Conservation (phyloP, 2,888 invertebrate genomes). For the Odontothrips loti region DNA sequence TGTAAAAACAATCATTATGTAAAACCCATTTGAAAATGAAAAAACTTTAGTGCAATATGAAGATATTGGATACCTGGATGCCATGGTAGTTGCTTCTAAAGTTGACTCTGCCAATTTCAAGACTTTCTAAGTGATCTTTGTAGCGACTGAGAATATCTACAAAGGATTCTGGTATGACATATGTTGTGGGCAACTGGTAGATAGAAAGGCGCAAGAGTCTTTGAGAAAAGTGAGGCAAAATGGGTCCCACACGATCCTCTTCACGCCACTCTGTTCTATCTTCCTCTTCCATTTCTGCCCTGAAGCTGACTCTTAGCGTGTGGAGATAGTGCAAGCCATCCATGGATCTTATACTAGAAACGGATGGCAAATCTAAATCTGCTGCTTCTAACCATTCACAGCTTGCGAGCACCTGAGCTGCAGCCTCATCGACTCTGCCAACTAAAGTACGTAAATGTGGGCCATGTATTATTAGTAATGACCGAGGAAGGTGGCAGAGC, state of each 20-base stretch:
- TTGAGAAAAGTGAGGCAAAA: background rate
- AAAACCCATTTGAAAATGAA: background rate
- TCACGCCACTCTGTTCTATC: background rate
- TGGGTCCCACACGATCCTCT: background rate
- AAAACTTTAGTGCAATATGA: too few species aligned
- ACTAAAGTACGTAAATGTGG: conserved; percentile 9
- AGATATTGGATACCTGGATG: background rate
- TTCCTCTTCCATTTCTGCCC: background rate
- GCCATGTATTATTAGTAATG: background rate
- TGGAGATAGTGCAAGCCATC: background rate
- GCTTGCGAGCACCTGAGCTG: background rate
- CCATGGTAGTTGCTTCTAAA: background rate
- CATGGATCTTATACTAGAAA: background rate
- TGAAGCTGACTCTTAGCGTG: background rate
- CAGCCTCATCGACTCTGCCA: background rate
- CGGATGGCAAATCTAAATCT: conserved; percentile 5
- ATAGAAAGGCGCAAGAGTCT: background rate
- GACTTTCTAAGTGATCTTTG: conserved; percentile 19
- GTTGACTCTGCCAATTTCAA: background rate
- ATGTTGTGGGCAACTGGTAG: background rate
- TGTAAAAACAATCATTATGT: background rate
- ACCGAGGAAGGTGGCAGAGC: background rate
- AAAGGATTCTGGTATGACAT: background rate
- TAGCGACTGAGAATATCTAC: background rate
- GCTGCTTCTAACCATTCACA: background rate